Evolutionary conservation across 2,888 invertebrate species (phyloP).

Genomic region (Clitarchus hookeri): DNA sequence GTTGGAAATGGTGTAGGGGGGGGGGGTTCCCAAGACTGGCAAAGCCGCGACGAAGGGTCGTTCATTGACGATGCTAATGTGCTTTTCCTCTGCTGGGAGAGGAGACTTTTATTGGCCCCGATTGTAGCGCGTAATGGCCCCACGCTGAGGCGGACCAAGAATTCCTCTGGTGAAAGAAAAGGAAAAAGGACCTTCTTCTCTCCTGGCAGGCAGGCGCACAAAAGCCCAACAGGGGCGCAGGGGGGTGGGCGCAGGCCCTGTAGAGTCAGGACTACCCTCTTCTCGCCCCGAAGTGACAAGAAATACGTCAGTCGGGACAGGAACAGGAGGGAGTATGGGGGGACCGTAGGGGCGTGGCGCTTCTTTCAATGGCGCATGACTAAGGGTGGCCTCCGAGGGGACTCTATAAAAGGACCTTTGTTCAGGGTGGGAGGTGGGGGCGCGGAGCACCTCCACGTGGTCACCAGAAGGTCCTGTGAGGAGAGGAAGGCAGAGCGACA

Average conservation of each 20-base stretch:
- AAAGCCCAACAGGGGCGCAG: not conserved
- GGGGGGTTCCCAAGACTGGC: too few relatives aligned
- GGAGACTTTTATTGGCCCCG: not conserved
- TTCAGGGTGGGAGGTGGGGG: not conserved
- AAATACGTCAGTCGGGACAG: constrained; percentile 6
- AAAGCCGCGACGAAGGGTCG: not conserved
- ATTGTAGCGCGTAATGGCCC: constrained; percentile 4
- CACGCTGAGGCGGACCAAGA: not conserved
- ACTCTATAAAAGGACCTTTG: not conserved
- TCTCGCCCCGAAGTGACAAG: not conserved
- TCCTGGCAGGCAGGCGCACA: not conserved
- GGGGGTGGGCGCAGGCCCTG: not conserved
- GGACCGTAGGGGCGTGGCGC: not conserved
- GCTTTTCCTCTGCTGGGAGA: not conserved
- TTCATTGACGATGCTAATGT: not conserved
- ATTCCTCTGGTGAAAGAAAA: not conserved
- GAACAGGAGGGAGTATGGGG: not conserved
- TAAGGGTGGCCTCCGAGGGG: not conserved
- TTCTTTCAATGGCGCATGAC: constrained; percentile 25
- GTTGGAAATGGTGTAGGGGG: too few relatives aligned
- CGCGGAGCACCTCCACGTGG: constrained; percentile 16
- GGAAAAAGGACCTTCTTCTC: not conserved
- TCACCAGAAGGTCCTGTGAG: constrained; percentile 12
- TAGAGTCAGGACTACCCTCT: not conserved
- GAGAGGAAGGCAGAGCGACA: not conserved